Percentiles rank a stretch among this genome's conserved stretches.
Evolutionary conservation across 2,113 vertebrate genomes (phyloP).

Genomic region (Leptosomus discolor): DNA sequence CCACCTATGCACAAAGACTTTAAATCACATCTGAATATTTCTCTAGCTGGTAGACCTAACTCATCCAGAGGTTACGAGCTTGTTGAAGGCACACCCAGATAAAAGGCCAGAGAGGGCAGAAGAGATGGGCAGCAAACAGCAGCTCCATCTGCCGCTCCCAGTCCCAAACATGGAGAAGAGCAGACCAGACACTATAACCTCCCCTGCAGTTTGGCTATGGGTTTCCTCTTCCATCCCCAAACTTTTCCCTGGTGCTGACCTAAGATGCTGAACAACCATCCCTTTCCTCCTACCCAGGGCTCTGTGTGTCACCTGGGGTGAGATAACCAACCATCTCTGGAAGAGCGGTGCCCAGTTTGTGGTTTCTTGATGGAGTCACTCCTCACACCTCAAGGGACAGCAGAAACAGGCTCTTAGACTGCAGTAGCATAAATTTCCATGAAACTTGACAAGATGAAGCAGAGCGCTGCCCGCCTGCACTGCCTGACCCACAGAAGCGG

Average conservation of each 20-base stretch:
- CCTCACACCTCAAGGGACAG: not conserved
- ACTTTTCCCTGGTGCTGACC: not conserved
- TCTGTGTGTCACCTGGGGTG: not conserved
- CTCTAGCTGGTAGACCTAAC: not conserved
- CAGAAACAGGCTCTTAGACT: not conserved
- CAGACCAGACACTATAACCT: not conserved
- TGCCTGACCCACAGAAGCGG: accelerated
- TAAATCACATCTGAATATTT: not conserved
- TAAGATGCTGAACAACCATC: not conserved
- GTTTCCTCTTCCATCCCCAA: not conserved
- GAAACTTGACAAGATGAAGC: not conserved
- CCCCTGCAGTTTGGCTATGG: not conserved
- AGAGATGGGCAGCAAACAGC: not conserved
- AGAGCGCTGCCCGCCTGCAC: accelerated
- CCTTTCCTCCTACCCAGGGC: not conserved
- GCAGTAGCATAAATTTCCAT: not conserved
- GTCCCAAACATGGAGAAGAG: not conserved
- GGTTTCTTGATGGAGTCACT: not conserved
- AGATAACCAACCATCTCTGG: not conserved
- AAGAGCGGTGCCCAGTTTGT: accelerated
- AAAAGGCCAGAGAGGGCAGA: not conserved
- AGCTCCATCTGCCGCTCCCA: not conserved
- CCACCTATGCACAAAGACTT: accelerated
- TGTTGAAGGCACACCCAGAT: not conserved
- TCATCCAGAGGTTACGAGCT: not conserved